phyloP scores from a whole-genome alignment of 2,888 invertebrate genomes.

The Stramonita haemastoma region DNA sequence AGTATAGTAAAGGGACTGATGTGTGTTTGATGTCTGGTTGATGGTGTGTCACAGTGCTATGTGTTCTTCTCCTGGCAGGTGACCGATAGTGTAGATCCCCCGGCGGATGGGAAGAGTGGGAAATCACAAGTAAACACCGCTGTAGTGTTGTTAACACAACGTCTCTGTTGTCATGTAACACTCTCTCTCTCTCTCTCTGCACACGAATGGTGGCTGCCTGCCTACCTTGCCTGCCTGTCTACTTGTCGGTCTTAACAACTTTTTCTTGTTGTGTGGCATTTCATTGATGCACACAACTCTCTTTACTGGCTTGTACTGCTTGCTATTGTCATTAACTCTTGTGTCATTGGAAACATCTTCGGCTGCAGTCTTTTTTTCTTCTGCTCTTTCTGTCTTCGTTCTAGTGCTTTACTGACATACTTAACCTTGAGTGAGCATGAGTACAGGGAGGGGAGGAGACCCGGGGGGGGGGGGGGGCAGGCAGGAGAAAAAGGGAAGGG shows the following conservation, averaged over 20 bases:
- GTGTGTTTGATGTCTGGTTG: too few relatives aligned
- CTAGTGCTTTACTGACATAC: not conserved
- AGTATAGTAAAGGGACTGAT: too few relatives aligned
- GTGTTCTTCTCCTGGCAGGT: conserved; percentile 45
- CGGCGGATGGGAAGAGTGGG: conserved; percentile 47
- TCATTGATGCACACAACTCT: too few relatives aligned
- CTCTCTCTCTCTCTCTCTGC: not conserved
- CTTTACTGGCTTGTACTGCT: not conserved
- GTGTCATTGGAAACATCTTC: not conserved
- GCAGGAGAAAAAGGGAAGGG: too few relatives aligned
- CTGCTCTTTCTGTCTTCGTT: not conserved
- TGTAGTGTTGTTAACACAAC: not conserved
- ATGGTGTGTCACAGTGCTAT: too few relatives aligned
- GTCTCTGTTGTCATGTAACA: not conserved
- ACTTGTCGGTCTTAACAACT: too few relatives aligned
- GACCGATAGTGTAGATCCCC: conserved; percentile 51
- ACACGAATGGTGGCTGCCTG: not conserved
- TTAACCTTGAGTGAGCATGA: not conserved
- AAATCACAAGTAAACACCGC: conserved; percentile 47
- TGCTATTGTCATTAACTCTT: not conserved
- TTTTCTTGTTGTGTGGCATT: too few relatives aligned
- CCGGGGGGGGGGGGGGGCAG: not conserved
- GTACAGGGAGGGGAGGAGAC: not conserved
- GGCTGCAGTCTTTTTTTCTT: not conserved
- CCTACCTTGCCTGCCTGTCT: too few relatives aligned